These are phyloP conservation scores for Anser brachyrhynchus DNA, from an alignment of 2,113 vertebrate species.

Conservation along the genomic window DNA sequence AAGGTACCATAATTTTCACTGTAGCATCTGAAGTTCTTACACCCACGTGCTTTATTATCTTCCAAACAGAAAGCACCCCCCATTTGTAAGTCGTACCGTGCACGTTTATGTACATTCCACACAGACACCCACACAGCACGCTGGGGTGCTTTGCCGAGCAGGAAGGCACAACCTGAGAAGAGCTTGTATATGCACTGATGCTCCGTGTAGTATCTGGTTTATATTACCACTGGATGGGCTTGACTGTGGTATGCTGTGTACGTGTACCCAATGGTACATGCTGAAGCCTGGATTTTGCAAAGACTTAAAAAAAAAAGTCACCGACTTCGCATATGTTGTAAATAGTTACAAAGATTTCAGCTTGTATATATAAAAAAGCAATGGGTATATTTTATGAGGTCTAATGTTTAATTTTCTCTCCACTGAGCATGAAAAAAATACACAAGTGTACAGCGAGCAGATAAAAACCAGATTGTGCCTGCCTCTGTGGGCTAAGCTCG, in stretches of 20 bases:
- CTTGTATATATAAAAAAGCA: neutral
- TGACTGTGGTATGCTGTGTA: neutral
- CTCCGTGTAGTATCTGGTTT: neutral
- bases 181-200: neutral
- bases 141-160: neutral
- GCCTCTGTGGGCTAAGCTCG: neutral
- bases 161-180: neutral
- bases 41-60: neutral
- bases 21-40: neutral
- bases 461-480: neutral
- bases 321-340: neutral
- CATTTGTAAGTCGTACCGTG: neutral
- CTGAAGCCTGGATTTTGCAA: neutral
- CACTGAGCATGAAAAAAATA: neutral
- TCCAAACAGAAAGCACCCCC: neutral
- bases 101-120: neutral
- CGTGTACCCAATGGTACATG: neutral
- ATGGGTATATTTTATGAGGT: neutral
- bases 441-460: fast-evolving
- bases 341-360: neutral
- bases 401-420: neutral
- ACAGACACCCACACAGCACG: neutral
- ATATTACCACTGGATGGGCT: neutral
- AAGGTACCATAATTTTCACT: neutral
- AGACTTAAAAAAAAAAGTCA: neutral